Conservation (phyloP, 92 coral and sea anemone genomes). For the Paragorgia papillata region DNA sequence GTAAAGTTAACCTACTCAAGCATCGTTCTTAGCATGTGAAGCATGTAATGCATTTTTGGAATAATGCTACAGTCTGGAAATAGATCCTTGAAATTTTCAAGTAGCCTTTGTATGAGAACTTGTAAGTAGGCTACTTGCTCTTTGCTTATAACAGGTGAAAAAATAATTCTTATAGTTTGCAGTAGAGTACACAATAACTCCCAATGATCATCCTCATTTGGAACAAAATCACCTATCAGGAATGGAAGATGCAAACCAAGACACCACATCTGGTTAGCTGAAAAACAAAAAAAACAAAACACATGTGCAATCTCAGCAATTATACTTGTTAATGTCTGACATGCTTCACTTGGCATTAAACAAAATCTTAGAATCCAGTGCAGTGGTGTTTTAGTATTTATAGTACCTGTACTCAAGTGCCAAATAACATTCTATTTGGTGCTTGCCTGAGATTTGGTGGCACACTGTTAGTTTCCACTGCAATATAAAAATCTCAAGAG, state of each 20-base stretch:
- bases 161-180: constrained; percentile 50
- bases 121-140: constrained; percentile 59
- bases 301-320: background rate
- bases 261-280: constrained; percentile 81
- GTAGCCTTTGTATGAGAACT: constrained; percentile 55
- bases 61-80: constrained; percentile 61
- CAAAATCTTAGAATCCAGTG: too few relatives aligned
- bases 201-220: constrained; percentile 66
- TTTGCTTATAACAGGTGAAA: constrained; percentile 45
- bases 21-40: constrained; percentile 66
- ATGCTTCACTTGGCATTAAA: too few relatives aligned
- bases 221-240: constrained; percentile 58
- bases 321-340: background rate
- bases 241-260: constrained; percentile 60
- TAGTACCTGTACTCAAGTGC: too few relatives aligned
- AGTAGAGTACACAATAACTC: constrained; percentile 50
- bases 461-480: too few relatives aligned
- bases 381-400: too few relatives aligned
- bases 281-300: constrained; percentile 18
- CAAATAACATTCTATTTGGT: too few relatives aligned
- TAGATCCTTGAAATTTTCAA: constrained; percentile 27
- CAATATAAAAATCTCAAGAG: too few relatives aligned
- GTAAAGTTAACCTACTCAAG: constrained; percentile 42
- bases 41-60: constrained; percentile 73
- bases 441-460: too few relatives aligned